Evolutionary conservation across 2,113 vertebrate genomes (phyloP).

Genomic region (Amblyopsis rosae): DNA sequence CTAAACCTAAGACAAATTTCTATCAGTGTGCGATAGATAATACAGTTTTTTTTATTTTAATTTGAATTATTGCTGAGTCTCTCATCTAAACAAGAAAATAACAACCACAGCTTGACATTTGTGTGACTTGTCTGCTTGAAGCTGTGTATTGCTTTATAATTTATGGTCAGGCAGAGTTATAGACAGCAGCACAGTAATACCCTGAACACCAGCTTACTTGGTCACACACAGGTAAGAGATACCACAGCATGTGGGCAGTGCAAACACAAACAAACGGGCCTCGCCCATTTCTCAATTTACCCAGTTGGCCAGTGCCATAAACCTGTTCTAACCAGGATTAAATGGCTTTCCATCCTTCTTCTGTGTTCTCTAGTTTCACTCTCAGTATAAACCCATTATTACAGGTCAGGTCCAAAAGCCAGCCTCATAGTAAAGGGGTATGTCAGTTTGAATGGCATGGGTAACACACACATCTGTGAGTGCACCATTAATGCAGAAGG

Average conservation of each 20-base stretch:
- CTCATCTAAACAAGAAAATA: no score
- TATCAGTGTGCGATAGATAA: no score
- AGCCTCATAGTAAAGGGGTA: no score
- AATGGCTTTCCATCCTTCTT: constrained; percentile 31
- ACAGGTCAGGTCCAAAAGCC: neutral
- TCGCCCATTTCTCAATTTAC: no score
- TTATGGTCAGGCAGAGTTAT: neutral
- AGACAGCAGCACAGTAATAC: neutral
- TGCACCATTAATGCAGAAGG: no score
- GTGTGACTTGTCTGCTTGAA: neutral
- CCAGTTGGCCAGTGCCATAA: neutral
- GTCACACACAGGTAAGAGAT: constrained; percentile 27
- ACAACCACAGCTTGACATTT: no score
- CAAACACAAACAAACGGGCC: constrained; percentile 5
- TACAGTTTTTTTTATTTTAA: no score
- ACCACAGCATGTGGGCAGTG: constrained; percentile 17
- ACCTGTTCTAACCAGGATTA: constrained; percentile 29
- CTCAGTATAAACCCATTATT: neutral
- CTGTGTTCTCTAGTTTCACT: constrained; percentile 44
- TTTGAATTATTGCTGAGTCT: no score
- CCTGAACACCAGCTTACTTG: neutral
- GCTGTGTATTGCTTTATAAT: neutral
- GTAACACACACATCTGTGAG: no score
- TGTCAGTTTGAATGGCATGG: no score
- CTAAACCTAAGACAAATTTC: no score